Conservation (phyloP, 1,140 invertebrate species). For the Apocrypta bakeri region DNA sequence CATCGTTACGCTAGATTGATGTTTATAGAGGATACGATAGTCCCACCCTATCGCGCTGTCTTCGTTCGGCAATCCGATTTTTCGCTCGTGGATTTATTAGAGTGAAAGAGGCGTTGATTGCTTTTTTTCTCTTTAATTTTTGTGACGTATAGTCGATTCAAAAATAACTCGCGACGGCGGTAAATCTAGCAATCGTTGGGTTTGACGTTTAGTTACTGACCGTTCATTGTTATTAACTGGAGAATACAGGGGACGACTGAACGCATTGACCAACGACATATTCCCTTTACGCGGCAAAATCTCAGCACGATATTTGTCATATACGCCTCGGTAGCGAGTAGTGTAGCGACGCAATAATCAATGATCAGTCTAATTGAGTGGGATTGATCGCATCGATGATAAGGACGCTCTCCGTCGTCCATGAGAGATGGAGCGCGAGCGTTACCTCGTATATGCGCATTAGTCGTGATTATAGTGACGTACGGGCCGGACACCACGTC, state of each 20-base stretch:
- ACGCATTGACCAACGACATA: neutral
- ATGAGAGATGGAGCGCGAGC: conserved; percentile 48
- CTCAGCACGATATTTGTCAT: conserved; percentile 37
- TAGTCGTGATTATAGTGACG: conserved; percentile 66
- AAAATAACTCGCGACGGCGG: neutral
- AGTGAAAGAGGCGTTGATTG: neutral
- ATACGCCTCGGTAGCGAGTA: neutral
- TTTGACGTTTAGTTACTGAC: neutral
- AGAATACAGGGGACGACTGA: neutral
- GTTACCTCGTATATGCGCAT: conserved; percentile 57
- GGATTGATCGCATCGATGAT: conserved; percentile 73
- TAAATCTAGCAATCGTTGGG: neutral
- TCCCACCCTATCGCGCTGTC: neutral
- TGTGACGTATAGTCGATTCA: neutral
- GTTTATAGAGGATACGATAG: conserved; percentile 2
- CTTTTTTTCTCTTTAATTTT: neutral
- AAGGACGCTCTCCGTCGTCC: conserved; percentile 61
- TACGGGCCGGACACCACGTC: conserved; percentile 59
- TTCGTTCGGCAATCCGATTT: neutral
- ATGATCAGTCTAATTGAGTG: conserved; percentile 74
- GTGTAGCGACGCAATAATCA: conserved; percentile 68
- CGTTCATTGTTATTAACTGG: conserved; percentile 29
- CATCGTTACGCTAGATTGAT: conserved; percentile 8
- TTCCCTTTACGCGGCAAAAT: conserved; percentile 43
- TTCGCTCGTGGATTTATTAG: neutral